These are phyloP conservation scores for Hyles lineata DNA, from an alignment of 2,888 invertebrate species.

Conservation along the genomic window DNA sequence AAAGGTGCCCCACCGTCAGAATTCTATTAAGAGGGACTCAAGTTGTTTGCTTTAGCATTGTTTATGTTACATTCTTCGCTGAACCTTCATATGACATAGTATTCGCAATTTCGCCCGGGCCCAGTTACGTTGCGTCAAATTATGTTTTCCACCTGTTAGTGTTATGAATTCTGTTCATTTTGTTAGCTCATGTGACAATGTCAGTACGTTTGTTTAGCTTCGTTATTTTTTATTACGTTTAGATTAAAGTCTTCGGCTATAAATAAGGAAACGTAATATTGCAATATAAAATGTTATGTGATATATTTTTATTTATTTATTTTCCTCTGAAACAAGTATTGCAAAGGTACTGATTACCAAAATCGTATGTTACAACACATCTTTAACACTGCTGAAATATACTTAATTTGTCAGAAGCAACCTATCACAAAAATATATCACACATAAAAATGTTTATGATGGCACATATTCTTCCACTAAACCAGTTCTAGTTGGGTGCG, in stretches of 20 bases:
- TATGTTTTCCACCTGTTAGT: conserved; percentile 67
- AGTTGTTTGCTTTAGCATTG: conserved; percentile 69
- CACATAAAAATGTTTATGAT: not conserved
- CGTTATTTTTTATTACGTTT: not conserved
- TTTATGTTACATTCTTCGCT: conserved; percentile 72
- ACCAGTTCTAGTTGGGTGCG: conserved; percentile 18
- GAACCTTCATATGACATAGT: conserved; percentile 62
- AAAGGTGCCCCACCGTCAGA: conserved; percentile 66
- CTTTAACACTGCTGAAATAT: too few relatives aligned
- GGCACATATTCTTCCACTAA: not conserved
- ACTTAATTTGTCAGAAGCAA: too few relatives aligned
- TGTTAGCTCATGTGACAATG: not conserved
- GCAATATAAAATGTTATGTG: too few relatives aligned
- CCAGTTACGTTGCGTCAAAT: conserved; percentile 56
- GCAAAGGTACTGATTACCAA: too few relatives aligned
- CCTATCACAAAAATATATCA: too few relatives aligned
- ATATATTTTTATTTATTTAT: too few relatives aligned
- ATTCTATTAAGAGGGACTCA: conserved; percentile 75
- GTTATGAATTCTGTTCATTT: conserved; percentile 54
- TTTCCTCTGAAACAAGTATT: not conserved
- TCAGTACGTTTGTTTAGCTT: conserved; percentile 1
- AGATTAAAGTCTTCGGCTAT: not conserved
- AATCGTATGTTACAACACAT: too few relatives aligned
- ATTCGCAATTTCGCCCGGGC: conserved; percentile 63
- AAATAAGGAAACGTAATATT: too few relatives aligned